phyloP scores from a whole-genome alignment of 1,140 invertebrate genomes.

The Drosophila sulfurigaster region DNA sequence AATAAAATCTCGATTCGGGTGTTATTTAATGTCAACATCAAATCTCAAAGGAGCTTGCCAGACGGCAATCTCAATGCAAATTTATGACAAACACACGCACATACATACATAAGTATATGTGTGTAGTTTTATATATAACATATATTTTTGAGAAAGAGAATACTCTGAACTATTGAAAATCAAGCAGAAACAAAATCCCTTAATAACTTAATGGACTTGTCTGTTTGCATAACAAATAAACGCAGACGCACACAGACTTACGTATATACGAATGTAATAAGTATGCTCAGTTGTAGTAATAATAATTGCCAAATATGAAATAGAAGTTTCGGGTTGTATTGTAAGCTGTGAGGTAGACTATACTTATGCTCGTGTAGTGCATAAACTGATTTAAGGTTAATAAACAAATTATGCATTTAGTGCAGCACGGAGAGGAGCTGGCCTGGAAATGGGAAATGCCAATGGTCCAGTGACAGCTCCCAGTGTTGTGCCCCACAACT shows the following conservation, averaged over 20 bases:
- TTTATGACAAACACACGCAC: neutral
- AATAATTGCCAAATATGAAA: constrained; percentile 71
- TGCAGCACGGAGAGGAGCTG: constrained; percentile 46
- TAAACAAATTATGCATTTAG: constrained; percentile 77
- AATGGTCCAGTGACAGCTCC: constrained; percentile 32
- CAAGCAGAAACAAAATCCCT: constrained; percentile 69
- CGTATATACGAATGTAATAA: neutral
- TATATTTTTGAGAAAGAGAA: constrained; percentile 14
- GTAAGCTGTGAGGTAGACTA: constrained; percentile 23
- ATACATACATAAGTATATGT: constrained; percentile 1
- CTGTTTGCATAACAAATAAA: constrained; percentile 58
- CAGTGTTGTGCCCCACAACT: neutral
- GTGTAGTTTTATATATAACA: neutral
- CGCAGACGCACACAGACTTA: constrained; percentile 17
- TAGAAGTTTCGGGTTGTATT: constrained; percentile 23
- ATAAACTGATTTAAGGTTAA: constrained; percentile 81
- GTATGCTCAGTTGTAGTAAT: constrained; percentile 48
- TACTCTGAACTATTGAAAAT: constrained; percentile 60
- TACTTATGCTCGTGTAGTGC: constrained; percentile 27
- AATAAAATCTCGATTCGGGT: constrained; percentile 57
- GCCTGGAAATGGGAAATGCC: constrained; percentile 4
- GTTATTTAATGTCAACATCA: constrained; percentile 63
- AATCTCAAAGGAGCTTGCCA: constrained; percentile 1
- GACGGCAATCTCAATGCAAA: constrained; percentile 9
- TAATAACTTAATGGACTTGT: constrained; percentile 83